Conservation (phyloP, 2,113 vertebrate genomes). For the Saguinus imperator region DNA sequence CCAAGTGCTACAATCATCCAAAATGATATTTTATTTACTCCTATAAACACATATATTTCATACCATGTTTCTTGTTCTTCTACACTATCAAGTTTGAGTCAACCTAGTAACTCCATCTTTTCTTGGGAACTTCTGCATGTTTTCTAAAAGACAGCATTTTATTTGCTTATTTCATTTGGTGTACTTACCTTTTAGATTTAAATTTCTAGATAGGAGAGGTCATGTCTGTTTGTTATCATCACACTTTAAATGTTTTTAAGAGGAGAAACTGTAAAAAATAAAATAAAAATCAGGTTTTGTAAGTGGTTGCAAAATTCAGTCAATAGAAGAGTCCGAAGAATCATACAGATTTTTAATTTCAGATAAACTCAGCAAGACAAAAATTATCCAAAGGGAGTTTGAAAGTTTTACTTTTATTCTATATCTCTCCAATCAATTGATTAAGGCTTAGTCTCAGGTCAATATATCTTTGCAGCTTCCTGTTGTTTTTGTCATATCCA, state of each 20-base stretch:
- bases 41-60: not conserved
- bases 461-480: conserved; percentile 52
- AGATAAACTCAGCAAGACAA: not conserved
- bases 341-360: not conserved
- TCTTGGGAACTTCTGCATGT: not conserved
- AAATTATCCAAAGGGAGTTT: not conserved
- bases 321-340: not conserved
- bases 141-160: not conserved
- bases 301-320: not conserved
- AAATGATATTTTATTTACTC: not conserved
- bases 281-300: not conserved
- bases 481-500: conserved; percentile 42
- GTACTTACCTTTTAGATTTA: not conserved
- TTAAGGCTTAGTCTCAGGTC: conserved; percentile 57
- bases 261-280: not conserved
- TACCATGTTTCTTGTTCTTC: not conserved
- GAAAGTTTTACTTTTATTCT: not conserved
- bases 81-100: not conserved
- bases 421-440: not conserved
- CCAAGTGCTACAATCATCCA: not conserved
- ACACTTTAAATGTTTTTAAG: not conserved
- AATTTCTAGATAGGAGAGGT: not conserved
- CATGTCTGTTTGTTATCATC: not conserved
- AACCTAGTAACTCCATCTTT: not conserved
- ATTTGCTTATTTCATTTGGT: not conserved